phyloP scores from a whole-genome alignment of 2,888 invertebrate species.

The Lasioglossum figueresi region DNA sequence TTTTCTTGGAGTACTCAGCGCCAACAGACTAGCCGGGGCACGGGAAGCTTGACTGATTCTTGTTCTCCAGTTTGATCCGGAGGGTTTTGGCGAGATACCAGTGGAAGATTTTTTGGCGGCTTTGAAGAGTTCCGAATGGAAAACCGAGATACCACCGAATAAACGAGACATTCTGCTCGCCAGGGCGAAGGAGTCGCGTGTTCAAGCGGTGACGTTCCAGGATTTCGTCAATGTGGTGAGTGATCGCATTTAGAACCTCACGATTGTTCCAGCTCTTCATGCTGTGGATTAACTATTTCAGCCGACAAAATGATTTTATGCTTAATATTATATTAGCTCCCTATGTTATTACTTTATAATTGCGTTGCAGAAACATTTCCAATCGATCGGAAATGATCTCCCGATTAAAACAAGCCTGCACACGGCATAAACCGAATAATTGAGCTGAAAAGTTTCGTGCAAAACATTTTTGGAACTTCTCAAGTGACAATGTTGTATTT shows the following conservation, averaged over 20 bases:
- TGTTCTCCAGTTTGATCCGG: slow-evolving; percentile 93
- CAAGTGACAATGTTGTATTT: neutral
- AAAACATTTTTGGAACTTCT: neutral
- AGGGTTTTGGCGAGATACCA: slow-evolving; percentile 96
- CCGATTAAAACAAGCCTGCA: too few species aligned
- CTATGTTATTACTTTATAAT: neutral
- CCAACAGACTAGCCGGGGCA: slow-evolving; percentile 13
- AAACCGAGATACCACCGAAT: slow-evolving; percentile 89
- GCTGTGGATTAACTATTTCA: neutral
- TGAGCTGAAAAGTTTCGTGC: neutral
- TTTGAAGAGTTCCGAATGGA: slow-evolving; percentile 91
- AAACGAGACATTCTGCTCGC: slow-evolving; percentile 88
- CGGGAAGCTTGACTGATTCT: slow-evolving; percentile 63
- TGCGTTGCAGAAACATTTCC: neutral
- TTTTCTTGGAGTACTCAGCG: neutral
- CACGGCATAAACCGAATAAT: neutral
- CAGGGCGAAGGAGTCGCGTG: slow-evolving; percentile 77
- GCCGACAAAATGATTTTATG: neutral
- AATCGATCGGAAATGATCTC: neutral
- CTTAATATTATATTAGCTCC: neutral
- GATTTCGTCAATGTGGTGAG: slow-evolving; percentile 98
- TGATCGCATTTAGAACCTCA: slow-evolving; percentile 71
- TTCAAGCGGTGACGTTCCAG: slow-evolving; percentile 94
- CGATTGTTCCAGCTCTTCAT: neutral
- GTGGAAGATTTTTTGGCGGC: slow-evolving; percentile 93